Evolutionary conservation across 2,888 invertebrate species (phyloP).

Genomic region (Chromoteleia sp.): DNA sequence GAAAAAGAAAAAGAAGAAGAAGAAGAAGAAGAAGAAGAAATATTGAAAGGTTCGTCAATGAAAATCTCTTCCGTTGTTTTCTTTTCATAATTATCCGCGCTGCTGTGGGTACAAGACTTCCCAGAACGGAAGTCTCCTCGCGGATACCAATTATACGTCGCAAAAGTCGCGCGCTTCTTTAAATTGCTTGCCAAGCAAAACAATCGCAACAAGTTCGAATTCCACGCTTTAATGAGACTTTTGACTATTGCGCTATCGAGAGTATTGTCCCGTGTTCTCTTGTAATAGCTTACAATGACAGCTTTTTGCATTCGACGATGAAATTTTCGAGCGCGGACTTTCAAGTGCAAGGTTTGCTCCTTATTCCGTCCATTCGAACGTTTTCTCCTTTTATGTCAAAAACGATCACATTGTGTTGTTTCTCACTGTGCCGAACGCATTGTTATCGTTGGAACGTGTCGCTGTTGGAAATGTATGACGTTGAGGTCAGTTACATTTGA

Average conservation of each 20-base stretch:
- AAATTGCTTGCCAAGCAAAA: conserved; percentile 28
- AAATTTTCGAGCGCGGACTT: too few species aligned
- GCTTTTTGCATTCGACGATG: too few species aligned
- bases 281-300: too few species aligned
- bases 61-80: conserved; percentile 31
- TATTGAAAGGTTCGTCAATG: conserved; percentile 28
- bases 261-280: too few species aligned
- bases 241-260: conserved; percentile 14
- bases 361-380: too few species aligned
- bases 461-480: too few species aligned
- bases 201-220: conserved; percentile 37
- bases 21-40: neutral
- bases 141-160: conserved; percentile 37
- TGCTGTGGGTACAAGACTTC: conserved; percentile 22
- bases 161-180: conserved; percentile 26
- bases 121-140: conserved; percentile 47
- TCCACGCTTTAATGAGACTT: conserved; percentile 31
- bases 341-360: too few species aligned
- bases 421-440: conserved; percentile 21
- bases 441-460: conserved; percentile 25
- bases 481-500: conserved; percentile 34
- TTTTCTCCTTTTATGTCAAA: too few species aligned
- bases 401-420: conserved; percentile 3
- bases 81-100: conserved; percentile 27
- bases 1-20: too few species aligned